phyloP scores from a whole-genome alignment of 2,888 invertebrate genomes.

The Spisula subtruncata region DNA sequence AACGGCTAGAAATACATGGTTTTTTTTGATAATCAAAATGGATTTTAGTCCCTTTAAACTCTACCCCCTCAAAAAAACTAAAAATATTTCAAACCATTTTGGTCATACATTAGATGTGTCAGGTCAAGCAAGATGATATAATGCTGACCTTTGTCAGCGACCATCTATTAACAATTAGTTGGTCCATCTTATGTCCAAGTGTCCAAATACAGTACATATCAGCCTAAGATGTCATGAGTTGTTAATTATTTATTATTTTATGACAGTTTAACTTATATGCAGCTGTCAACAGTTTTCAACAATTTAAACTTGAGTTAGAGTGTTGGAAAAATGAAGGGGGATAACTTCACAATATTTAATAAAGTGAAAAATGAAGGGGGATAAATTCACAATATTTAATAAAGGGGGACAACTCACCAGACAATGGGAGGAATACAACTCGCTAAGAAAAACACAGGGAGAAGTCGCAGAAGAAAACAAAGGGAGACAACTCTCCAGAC shows the following conservation, averaged over 20 bases:
- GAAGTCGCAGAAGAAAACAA: too few species aligned
- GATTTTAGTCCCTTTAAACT: too few species aligned
- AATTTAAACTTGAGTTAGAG: too few species aligned
- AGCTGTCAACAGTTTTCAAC: background rate
- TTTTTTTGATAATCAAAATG: too few species aligned
- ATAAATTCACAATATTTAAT: background rate
- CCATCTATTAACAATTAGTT: background rate
- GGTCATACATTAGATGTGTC: background rate
- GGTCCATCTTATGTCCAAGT: background rate
- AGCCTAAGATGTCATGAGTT: background rate
- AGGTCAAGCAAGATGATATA: background rate
- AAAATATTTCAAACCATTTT: too few species aligned
- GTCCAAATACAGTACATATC: background rate
- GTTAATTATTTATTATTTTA: background rate
- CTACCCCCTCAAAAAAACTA: too few species aligned
- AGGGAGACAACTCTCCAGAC: too few species aligned
- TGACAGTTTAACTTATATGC: background rate
- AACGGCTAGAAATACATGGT: too few species aligned
- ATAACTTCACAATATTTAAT: too few species aligned
- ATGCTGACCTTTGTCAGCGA: background rate
- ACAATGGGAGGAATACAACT: too few species aligned
- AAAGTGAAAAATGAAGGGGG: background rate
- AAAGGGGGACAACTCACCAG: background rate
- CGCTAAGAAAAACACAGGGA: too few species aligned
- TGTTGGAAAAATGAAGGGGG: too few species aligned